Conservation (phyloP, 2,797 vertebrate genomes). For the Diglossa cyanea region DNA sequence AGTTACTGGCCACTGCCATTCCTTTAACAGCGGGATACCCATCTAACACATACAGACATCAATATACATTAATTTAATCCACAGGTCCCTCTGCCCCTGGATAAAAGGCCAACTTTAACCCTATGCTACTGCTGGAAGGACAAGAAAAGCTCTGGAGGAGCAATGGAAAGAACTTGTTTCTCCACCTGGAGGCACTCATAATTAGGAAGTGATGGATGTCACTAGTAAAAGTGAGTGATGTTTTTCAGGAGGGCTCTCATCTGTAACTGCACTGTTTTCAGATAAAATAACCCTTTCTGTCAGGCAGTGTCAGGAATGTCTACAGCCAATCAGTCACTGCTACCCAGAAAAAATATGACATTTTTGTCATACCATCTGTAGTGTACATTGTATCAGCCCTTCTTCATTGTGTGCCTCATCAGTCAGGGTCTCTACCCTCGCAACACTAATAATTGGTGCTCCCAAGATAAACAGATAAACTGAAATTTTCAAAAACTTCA, state of each 20-base stretch:
- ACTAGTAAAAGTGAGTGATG: constrained; percentile 58
- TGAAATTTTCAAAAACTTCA: not conserved
- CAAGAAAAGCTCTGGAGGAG: not conserved
- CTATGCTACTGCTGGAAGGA: not conserved
- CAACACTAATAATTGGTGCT: not conserved
- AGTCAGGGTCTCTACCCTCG: not conserved
- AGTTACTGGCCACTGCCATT: not conserved
- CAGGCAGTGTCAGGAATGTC: constrained; percentile 56
- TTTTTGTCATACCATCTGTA: constrained; percentile 41
- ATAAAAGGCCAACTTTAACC: constrained; percentile 20
- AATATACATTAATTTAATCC: not conserved
- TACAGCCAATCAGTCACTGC: constrained; percentile 55
- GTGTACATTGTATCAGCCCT: not conserved
- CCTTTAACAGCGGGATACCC: not conserved
- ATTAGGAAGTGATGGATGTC: constrained; percentile 68
- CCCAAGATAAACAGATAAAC: not conserved
- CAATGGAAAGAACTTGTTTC: constrained; percentile 27
- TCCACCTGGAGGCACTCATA: constrained; percentile 42
- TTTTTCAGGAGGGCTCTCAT: constrained; percentile 60
- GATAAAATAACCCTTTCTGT: constrained; percentile 69
- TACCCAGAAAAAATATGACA: not conserved
- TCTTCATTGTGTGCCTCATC: not conserved
- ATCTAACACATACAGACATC: not conserved
- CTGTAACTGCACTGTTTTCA: constrained; percentile 66
- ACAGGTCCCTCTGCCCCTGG: not conserved